Conservation (phyloP, 2,888 invertebrate genomes). For the Dexiosoma caninum region DNA sequence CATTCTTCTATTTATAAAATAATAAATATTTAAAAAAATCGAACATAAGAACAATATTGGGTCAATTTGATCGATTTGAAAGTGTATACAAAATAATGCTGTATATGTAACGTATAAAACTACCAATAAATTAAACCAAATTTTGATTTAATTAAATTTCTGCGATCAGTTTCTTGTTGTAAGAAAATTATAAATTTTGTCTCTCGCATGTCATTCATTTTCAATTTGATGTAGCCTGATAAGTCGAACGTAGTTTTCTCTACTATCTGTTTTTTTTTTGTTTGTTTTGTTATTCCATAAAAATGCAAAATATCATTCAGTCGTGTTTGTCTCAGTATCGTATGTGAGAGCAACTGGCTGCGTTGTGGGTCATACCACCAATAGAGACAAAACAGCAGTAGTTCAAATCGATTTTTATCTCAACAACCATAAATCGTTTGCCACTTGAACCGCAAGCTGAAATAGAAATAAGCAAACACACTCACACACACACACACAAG, state of each 20-base stretch:
- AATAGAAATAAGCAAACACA: constrained; percentile 59
- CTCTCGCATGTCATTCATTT: no score
- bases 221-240: background rate
- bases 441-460: constrained; percentile 70
- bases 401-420: constrained; percentile 75
- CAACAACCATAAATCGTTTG: constrained; percentile 74
- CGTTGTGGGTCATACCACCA: constrained; percentile 50
- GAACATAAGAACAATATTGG: no score
- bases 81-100: no score
- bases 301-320: constrained; percentile 2
- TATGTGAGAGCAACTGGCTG: background rate
- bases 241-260: background rate
- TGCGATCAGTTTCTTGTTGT: no score
- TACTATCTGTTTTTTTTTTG: no score
- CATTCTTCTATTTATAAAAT: no score
- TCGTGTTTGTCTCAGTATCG: background rate
- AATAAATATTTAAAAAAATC: no score
- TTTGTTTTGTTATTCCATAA: constrained; percentile 2
- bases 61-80: no score
- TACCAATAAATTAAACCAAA: no score
- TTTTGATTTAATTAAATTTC: no score
- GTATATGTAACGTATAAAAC: no score
- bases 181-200: no score
- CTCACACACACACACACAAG: background rate
- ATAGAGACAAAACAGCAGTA: constrained; percentile 51